Conservation (phyloP, 2,797 vertebrate species). For the Spheniscus humboldti region DNA sequence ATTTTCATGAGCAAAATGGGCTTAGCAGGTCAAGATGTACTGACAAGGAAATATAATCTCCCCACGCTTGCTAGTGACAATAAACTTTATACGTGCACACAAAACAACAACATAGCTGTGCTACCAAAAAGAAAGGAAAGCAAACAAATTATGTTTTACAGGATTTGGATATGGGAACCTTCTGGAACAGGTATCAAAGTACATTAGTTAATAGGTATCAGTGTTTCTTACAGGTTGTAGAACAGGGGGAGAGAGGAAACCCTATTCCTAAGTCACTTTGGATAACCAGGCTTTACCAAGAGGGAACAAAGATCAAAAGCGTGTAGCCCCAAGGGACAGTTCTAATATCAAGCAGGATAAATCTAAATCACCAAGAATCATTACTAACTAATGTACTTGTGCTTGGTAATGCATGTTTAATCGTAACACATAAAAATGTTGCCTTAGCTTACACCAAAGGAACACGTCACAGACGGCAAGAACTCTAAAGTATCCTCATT, state of each 20-base stretch:
- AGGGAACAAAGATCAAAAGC: constrained; percentile 48
- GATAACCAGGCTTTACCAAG: neutral
- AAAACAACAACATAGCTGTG: neutral
- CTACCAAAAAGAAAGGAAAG: neutral
- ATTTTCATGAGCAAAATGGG: constrained; percentile 59
- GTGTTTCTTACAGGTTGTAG: constrained; percentile 12
- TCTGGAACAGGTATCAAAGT: neutral
- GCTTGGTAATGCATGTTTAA: constrained; percentile 36
- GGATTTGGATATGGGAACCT: neutral
- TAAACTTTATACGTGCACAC: neutral
- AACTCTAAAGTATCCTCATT: neutral
- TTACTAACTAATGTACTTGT: constrained; percentile 9
- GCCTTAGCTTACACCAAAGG: neutral
- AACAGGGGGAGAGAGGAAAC: neutral
- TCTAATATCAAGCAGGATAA: constrained; percentile 49
- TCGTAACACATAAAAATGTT: neutral
- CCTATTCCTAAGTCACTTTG: neutral
- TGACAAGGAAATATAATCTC: constrained; percentile 18
- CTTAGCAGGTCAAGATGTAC: constrained; percentile 33
- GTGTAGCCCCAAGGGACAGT: neutral
- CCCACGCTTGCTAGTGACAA: neutral
- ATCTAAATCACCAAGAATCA: constrained; percentile 42
- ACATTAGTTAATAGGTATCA: neutral
- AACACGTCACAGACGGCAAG: neutral
- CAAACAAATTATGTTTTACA: neutral